phyloP scores from a whole-genome alignment of 2,797 vertebrate species.

The Stomatorhinus walkeri region DNA sequence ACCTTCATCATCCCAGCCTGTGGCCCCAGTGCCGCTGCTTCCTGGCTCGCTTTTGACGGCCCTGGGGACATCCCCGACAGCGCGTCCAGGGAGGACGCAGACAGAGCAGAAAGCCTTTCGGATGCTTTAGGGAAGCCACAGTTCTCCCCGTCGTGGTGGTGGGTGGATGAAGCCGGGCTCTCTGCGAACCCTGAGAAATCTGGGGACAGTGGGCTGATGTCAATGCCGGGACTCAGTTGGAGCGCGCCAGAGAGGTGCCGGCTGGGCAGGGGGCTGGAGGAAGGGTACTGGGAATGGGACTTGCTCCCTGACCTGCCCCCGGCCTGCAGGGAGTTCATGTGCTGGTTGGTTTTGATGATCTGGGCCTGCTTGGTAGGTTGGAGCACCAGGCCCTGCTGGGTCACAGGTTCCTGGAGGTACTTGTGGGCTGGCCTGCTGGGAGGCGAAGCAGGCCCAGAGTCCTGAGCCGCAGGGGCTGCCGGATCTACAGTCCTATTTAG shows the following conservation, averaged over 20 bases:
- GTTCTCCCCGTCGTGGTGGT: constrained; percentile 32
- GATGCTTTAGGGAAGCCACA: constrained; percentile 51
- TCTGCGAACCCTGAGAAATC: constrained; percentile 56
- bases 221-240: constrained; percentile 63
- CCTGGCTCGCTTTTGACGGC: constrained; percentile 21
- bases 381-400: constrained; percentile 70
- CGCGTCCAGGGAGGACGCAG: constrained; percentile 55
- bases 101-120: constrained; percentile 61
- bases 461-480: constrained; percentile 43
- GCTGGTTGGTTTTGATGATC: constrained; percentile 93
- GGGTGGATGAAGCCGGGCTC: constrained; percentile 45
- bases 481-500: constrained; percentile 64
- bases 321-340: constrained; percentile 68
- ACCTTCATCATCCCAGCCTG: constrained; percentile 59
- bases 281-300: constrained; percentile 62
- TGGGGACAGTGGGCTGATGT: constrained; percentile 57
- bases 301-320: constrained; percentile 40
- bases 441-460: constrained; percentile 55
- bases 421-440: constrained; percentile 47
- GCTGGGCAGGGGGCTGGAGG: constrained; percentile 73
- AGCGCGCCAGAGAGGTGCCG: constrained; percentile 56
- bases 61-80: constrained; percentile 16
- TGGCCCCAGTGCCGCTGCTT: constrained; percentile 30
- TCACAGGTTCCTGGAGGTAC: constrained; percentile 57
- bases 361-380: constrained; percentile 91